These are phyloP conservation scores for Rhopalosiphum padi DNA, from an alignment of 1,140 invertebrate genomes.

Conservation along the genomic window DNA sequence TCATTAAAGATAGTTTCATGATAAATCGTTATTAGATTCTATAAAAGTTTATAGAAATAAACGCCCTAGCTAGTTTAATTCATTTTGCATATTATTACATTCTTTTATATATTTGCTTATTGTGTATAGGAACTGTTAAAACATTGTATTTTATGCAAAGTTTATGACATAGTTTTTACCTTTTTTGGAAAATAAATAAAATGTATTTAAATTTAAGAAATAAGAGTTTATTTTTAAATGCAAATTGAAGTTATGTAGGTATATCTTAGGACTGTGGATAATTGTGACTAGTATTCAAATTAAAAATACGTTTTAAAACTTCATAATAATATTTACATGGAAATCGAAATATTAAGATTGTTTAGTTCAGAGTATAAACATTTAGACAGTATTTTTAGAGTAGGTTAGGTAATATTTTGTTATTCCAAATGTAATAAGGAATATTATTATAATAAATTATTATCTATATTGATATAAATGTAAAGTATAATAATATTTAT, in stretches of 20 bases:
- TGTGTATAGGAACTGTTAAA: not conserved
- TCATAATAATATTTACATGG: not conserved
- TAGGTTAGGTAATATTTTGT: not conserved
- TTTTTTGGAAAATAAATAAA: not conserved
- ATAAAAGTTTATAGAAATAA: not conserved
- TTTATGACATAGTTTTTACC: not conserved
- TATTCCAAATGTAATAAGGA: not conserved
- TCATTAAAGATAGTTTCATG: not conserved
- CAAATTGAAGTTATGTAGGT: not conserved
- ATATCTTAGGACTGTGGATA: not conserved
- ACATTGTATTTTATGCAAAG: not conserved
- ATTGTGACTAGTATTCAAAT: not conserved
- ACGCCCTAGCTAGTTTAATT: not conserved
- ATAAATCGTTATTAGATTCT: not conserved
- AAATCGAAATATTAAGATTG: not conserved
- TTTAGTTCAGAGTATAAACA: not conserved
- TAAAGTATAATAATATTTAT: not conserved
- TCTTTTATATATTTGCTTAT: not conserved
- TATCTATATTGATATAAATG: not conserved
- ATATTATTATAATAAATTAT: conserved; percentile 10
- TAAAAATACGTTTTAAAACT: not conserved
- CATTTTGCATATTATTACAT: not conserved
- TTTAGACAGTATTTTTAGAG: not conserved
- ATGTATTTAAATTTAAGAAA: not conserved
- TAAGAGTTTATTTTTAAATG: not conserved